A percentile compares a stretch with the other conserved stretches of the same genome.
Evolutionary conservation across 2,797 vertebrate species (phyloP).

Genomic region (Mus caroli): DNA sequence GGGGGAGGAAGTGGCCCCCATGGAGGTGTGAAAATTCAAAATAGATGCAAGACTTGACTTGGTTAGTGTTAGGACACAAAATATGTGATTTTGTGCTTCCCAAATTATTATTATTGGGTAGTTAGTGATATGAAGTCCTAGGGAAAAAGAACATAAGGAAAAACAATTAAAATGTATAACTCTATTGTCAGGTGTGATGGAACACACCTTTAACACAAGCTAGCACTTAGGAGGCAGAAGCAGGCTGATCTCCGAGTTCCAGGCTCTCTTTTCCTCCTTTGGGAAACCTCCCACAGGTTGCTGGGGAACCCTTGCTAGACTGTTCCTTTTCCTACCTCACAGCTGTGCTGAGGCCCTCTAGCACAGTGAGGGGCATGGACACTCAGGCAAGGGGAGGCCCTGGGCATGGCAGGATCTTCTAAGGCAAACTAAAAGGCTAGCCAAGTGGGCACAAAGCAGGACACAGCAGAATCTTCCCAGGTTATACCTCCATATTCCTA

Average conservation of each 20-base stretch:
- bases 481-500: accelerated
- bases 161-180: background rate
- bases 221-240: background rate
- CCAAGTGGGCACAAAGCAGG: background rate
- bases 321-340: background rate
- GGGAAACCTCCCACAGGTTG: background rate
- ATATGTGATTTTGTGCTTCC: accelerated
- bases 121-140: background rate
- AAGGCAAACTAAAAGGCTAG: background rate
- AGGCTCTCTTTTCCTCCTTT: background rate
- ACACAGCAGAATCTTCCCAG: background rate
- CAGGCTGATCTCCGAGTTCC: background rate
- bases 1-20: accelerated
- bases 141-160: background rate
- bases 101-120: background rate
- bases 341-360: no score
- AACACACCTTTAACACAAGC: background rate
- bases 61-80: background rate
- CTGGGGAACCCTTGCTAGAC: background rate
- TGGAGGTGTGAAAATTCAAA: background rate
- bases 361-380: background rate
- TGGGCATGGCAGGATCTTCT: background rate
- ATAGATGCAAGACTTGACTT: background rate
- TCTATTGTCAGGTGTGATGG: background rate
- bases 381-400: background rate